These are phyloP conservation scores for Cyrtonyx montezumae DNA, from an alignment of 2,113 vertebrate genomes.

Conservation along the genomic window DNA sequence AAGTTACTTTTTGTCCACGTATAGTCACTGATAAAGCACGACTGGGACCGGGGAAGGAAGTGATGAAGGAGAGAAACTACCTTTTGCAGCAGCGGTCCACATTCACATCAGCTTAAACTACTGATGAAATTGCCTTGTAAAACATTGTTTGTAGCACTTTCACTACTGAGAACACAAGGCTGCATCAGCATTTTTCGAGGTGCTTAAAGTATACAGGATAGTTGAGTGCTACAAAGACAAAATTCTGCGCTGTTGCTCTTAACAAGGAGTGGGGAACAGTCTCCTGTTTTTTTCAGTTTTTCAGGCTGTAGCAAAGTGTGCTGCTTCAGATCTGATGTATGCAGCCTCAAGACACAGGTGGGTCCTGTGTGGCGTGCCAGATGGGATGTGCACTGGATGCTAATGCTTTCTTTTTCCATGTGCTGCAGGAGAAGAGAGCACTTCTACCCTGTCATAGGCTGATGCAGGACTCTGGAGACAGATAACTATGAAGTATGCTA, in stretches of 20 bases:
- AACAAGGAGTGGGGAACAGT: not conserved
- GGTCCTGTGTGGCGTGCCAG: not conserved
- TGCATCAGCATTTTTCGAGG: not conserved
- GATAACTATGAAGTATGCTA: not conserved
- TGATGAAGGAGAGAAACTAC: not conserved
- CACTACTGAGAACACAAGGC: not conserved
- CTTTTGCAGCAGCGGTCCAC: not conserved
- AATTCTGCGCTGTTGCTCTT: not conserved
- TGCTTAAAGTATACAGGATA: not conserved
- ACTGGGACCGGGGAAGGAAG: not conserved
- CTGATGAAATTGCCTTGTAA: not conserved
- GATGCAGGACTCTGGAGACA: not conserved
- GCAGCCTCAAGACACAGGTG: accelerated
- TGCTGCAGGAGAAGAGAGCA: not conserved
- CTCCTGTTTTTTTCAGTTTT: not conserved
- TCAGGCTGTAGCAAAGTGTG: not conserved
- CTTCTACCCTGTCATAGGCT: not conserved
- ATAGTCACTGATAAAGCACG: not conserved
- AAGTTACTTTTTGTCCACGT: not conserved
- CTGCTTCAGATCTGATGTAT: not conserved
- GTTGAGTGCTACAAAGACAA: not conserved
- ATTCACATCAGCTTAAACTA: not conserved
- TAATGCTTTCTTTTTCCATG: not conserved
- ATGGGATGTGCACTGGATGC: not conserved
- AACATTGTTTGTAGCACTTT: not conserved